These are phyloP conservation scores for Marcusenius ussheri DNA, from an alignment of 2,113 vertebrate genomes.

Conservation along the genomic window DNA sequence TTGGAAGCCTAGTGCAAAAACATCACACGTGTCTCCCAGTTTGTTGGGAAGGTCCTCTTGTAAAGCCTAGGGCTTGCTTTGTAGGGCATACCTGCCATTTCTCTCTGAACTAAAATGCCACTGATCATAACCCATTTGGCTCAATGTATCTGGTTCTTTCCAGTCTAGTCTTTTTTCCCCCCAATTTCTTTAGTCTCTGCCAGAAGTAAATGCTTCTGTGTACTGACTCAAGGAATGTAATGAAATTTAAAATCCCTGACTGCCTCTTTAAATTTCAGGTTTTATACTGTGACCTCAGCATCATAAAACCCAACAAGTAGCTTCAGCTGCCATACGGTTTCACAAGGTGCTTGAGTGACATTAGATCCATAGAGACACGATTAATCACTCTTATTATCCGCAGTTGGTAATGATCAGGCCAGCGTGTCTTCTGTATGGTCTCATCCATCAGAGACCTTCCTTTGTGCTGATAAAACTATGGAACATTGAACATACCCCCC, in stretches of 20 bases:
- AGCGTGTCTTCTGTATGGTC: background rate
- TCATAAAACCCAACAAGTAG: background rate
- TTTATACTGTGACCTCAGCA: background rate
- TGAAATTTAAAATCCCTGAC: background rate
- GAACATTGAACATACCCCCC: background rate
- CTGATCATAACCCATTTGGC: background rate
- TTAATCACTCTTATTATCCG: background rate
- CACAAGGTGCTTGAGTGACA: background rate
- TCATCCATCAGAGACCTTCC: background rate
- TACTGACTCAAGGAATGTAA: background rate
- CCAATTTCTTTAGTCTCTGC: background rate
- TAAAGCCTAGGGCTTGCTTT: background rate
- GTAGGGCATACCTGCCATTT: background rate
- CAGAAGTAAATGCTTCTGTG: background rate
- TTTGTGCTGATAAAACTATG: background rate
- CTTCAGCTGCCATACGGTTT: background rate
- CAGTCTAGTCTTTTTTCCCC: background rate
- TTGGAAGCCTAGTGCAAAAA: background rate
- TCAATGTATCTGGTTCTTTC: background rate
- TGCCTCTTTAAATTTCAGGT: conserved; percentile 10
- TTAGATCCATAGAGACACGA: background rate
- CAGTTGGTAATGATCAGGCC: background rate
- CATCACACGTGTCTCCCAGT: background rate
- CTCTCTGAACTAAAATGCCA: background rate
- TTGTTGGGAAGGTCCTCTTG: background rate